Percentiles rank a stretch among this genome's conserved stretches.
These are phyloP conservation scores for Boloria selene DNA, from an alignment of 2,888 invertebrate genomes.

Conservation along the genomic window DNA sequence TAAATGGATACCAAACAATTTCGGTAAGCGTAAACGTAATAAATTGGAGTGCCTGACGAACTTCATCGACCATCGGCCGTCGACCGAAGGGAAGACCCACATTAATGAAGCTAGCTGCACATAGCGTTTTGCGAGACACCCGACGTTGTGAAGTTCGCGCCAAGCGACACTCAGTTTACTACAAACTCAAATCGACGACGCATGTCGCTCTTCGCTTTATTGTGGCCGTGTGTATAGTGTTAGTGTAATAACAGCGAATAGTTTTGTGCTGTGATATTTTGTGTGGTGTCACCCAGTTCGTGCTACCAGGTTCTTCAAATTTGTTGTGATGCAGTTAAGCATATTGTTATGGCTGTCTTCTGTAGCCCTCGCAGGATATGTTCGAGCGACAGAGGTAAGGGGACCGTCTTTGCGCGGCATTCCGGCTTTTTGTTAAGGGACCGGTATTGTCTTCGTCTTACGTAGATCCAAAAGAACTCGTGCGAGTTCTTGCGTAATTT, in stretches of 20 bases:
- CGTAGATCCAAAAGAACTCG: slow-evolving; percentile 50
- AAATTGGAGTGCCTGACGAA: slow-evolving; percentile 73
- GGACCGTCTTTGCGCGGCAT: slow-evolving; percentile 75
- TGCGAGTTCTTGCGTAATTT: slow-evolving; percentile 71
- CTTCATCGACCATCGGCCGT: slow-evolving; percentile 72
- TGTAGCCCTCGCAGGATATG: slow-evolving; percentile 88
- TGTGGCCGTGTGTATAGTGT: slow-evolving; percentile 72
- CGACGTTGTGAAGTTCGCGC: slow-evolving; percentile 63
- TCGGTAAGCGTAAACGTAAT: slow-evolving; percentile 52
- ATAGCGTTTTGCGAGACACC: slow-evolving; percentile 56
- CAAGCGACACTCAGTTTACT: slow-evolving; percentile 78
- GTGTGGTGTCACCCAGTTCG: slow-evolving; percentile 69
- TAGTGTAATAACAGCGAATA: slow-evolving; percentile 76
- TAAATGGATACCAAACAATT: slow-evolving; percentile 29
- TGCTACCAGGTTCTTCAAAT: slow-evolving; percentile 67
- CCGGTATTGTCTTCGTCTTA: slow-evolving; percentile 46
- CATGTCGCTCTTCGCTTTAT: slow-evolving; percentile 68
- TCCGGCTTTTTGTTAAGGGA: slow-evolving; percentile 71
- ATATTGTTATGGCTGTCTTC: slow-evolving; percentile 88
- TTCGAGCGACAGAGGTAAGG: slow-evolving; percentile 89
- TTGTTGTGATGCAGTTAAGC: slow-evolving; percentile 89
- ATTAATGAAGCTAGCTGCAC: slow-evolving; percentile 65
- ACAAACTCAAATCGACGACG: slow-evolving; percentile 61
- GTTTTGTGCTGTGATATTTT: slow-evolving; percentile 73
- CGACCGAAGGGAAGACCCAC: slow-evolving; percentile 58